Conservation (phyloP, 64 coral and sea anemone genomes). For the Hydrozoanthus tunicans region DNA sequence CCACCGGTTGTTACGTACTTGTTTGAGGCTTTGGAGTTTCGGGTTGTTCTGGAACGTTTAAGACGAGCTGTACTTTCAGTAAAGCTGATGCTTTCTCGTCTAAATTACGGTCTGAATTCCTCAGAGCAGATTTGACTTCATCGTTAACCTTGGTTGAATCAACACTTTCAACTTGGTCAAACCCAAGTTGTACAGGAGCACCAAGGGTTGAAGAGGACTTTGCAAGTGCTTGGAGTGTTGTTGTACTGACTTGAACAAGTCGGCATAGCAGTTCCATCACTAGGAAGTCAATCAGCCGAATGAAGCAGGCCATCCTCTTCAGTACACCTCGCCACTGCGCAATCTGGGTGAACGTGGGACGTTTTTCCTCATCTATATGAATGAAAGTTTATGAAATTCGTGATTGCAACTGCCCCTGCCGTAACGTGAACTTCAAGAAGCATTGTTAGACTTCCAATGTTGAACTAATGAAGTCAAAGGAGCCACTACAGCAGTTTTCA, state of each 20-base stretch:
- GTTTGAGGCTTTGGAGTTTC: slow-evolving; percentile 20
- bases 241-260: slow-evolving; percentile 71
- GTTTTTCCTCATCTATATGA: slow-evolving; percentile 36
- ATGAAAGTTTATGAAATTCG: background rate
- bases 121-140: background rate
- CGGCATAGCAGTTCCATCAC: slow-evolving; percentile 86
- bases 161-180: slow-evolving; percentile 11
- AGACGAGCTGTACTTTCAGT: slow-evolving; percentile 25
- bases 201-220: slow-evolving; percentile 70
- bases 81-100: slow-evolving; percentile 18
- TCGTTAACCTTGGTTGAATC: background rate
- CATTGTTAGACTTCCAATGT: too few relatives aligned
- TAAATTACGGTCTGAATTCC: background rate
- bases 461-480: too few relatives aligned
- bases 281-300: slow-evolving; percentile 86
- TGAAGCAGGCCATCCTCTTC: slow-evolving; percentile 71
- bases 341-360: slow-evolving; percentile 84
- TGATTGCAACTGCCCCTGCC: too few relatives aligned
- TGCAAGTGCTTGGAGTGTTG: slow-evolving; percentile 73
- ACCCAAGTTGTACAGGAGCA: slow-evolving; percentile 43
- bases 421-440: too few relatives aligned
- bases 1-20: background rate
- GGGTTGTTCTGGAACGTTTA: slow-evolving; percentile 21
- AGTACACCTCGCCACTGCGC: slow-evolving; percentile 93
- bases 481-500: too few relatives aligned